These are phyloP conservation scores for Erythrocercus mccallii DNA, from an alignment of 2,113 vertebrate genomes.

Conservation along the genomic window DNA sequence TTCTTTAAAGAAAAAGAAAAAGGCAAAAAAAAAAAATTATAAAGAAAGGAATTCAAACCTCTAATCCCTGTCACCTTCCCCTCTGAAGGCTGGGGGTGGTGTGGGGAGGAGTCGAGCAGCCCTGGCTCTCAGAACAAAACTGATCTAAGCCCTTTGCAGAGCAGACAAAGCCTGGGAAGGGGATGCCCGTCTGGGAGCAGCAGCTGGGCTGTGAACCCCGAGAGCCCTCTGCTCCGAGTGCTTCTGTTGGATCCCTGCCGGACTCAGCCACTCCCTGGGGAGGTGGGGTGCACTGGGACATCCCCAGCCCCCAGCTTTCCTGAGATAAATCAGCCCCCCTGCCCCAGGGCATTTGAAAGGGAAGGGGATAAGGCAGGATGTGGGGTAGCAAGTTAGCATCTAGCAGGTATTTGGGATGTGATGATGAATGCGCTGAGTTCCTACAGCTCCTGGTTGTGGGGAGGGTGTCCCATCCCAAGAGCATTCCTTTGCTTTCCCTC, in stretches of 20 bases:
- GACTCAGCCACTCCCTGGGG: not conserved
- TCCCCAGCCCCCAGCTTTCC: not conserved
- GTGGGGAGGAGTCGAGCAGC: not conserved
- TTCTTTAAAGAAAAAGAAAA: not conserved
- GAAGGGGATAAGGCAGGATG: not conserved
- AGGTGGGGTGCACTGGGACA: not conserved
- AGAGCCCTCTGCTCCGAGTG: not conserved
- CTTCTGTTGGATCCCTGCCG: accelerated
- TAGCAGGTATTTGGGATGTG: accelerated
- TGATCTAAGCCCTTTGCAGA: not conserved
- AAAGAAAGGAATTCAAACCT: not conserved
- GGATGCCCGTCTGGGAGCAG: not conserved
- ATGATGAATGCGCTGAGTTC: accelerated
- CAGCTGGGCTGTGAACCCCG: not conserved
- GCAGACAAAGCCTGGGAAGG: slow-evolving; percentile 28
- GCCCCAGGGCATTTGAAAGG: not conserved
- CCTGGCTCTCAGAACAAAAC: not conserved
- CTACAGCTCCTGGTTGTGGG: accelerated
- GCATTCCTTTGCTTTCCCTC: not conserved
- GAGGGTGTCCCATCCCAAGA: not conserved
- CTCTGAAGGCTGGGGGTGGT: not conserved
- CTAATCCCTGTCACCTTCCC: not conserved
- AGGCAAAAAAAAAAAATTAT: not conserved
- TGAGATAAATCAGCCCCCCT: not conserved
- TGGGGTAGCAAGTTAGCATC: too few species aligned